Evolutionary conservation across 2,888 invertebrate species (phyloP).

Genomic region (Leucoptera coffeella): DNA sequence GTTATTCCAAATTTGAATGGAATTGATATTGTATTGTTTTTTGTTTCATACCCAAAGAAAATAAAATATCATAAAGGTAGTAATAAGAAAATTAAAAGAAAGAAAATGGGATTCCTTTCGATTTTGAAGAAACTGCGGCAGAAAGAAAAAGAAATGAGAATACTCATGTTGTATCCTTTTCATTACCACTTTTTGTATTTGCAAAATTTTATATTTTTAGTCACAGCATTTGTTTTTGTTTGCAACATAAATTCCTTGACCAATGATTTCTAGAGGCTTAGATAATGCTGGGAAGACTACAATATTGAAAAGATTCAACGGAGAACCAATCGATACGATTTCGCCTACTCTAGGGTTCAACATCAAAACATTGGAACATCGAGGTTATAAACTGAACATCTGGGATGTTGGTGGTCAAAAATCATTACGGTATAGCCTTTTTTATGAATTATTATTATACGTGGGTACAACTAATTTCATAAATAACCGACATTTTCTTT

Average conservation of each 20-base stretch:
- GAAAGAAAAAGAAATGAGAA: conserved; percentile 97
- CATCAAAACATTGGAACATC: conserved; percentile 94
- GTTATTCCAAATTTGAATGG: too few species aligned
- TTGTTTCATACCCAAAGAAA: too few species aligned
- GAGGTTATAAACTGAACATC: conserved; percentile 85
- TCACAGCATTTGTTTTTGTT: conserved; percentile 1
- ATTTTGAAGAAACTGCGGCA: conserved; percentile 95
- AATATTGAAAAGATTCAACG: conserved; percentile 93
- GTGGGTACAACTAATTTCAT: too few species aligned
- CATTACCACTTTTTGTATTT: too few species aligned
- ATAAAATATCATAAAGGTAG: too few species aligned
- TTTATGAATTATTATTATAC: too few species aligned
- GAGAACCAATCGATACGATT: conserved; percentile 93
- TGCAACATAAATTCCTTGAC: conserved; percentile 13
- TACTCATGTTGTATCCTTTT: conserved; percentile 90
- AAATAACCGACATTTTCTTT: too few species aligned
- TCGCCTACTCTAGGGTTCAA: conserved; percentile 98
- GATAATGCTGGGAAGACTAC: conserved; percentile 99
- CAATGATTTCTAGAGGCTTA: conserved; percentile 63
- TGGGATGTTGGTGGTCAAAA: conserved; percentile 99
- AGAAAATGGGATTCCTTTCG: conserved; percentile 86
- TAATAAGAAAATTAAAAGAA: conserved; percentile 4
- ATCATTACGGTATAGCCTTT: conserved; percentile 77
- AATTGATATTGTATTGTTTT: too few species aligned
- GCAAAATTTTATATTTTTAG: too few species aligned